Base-by-base conservation (phyloP, 2,888 invertebrate genomes). In the Stenodema calcarata region DNA sequence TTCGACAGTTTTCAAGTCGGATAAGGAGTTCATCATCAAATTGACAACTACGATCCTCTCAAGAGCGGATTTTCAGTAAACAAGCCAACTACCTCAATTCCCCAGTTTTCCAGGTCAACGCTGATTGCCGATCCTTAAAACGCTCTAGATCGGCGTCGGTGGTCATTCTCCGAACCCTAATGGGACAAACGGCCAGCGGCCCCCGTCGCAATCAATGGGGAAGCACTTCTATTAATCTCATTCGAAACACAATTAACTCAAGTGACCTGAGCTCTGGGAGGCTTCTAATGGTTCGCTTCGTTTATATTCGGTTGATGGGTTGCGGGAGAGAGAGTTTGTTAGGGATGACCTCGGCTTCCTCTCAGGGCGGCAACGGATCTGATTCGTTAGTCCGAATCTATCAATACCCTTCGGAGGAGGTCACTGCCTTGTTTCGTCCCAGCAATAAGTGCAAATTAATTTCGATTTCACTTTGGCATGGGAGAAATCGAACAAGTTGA, bases 161-260 rank as follows among this genome's bases (percentile, higher is more conserved):
- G n/a, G n/a, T n/a, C n/a, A n/a, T 23, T 23, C 0, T 23, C 50
- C n/a, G 27, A 62, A 12, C 62, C 12, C 11, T 62, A 62, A 62
- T 62, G 62, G 62, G 62, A 62, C 62, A 62, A 62, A 62, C 62
- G 62, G 12, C 27, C 62, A 50, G 50, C 6, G n/a, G 6, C 16
- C n/a, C 62, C 18, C 62, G 23, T 62, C 62, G 35, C 9, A 73
- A 73, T 73, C 73, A 80, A 30, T 80, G 47, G 75, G 69, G 78
- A 42, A 47, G 78, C 50, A 80, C 50, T 50, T 44, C 80, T 50
- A 80, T 80, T 80, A 80, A 80, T 80, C 80, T 80, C 80, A 80
- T 80, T 80, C 28, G 80, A 54, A 73, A 50, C 80, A 30, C 80
- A 80, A 80, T 80, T 80, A 80, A 80, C 80, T 80, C 80, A 54